Percentiles rank a stretch among this genome's conserved stretches.
phyloP scores from a whole-genome alignment of 2,888 invertebrate genomes.

The Schrankia costaestrigalis region DNA sequence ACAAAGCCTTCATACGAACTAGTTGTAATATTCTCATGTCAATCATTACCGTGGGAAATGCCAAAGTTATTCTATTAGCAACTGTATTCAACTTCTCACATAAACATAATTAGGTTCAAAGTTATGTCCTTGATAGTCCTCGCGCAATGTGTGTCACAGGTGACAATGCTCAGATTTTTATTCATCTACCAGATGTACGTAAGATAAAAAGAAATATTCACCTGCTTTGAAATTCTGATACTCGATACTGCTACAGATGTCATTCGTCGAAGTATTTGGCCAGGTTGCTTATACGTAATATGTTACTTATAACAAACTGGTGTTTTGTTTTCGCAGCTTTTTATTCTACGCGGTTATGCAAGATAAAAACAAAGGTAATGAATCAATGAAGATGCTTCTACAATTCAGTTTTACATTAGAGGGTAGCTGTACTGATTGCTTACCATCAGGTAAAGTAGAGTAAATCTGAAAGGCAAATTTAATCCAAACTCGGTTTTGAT shows the following conservation, averaged over 20 bases:
- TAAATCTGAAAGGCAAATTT: too few relatives aligned
- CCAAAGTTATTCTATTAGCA: conserved; percentile 31
- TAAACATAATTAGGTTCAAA: conserved; percentile 34
- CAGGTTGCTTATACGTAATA: conserved; percentile 17
- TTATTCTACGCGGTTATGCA: too few relatives aligned
- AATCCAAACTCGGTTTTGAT: too few relatives aligned
- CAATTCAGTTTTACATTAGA: too few relatives aligned
- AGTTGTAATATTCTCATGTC: conserved; percentile 44
- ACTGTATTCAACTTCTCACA: conserved; percentile 32
- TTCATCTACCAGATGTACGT: conserved; percentile 58
- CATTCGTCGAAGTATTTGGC: conserved; percentile 13
- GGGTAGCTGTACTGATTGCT: too few relatives aligned
- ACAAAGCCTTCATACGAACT: conserved; percentile 15
- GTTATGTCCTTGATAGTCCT: conserved; percentile 29
- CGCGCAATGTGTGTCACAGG: conserved; percentile 47
- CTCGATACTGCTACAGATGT: conserved; percentile 47
- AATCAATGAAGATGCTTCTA: too few relatives aligned
- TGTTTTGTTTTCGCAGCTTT: too few relatives aligned
- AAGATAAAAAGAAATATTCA: conserved; percentile 52
- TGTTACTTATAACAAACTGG: conserved; percentile 11
- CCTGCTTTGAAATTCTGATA: conserved; percentile 58
- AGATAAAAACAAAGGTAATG: too few relatives aligned
- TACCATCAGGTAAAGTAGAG: too few relatives aligned
- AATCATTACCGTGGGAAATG: conserved; percentile 47
- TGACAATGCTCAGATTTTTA: conserved; percentile 47